A percentile compares a stretch with the other conserved stretches of the same genome.
Conservation (phyloP, 2,113 vertebrate species). For the Puma concolor region DNA sequence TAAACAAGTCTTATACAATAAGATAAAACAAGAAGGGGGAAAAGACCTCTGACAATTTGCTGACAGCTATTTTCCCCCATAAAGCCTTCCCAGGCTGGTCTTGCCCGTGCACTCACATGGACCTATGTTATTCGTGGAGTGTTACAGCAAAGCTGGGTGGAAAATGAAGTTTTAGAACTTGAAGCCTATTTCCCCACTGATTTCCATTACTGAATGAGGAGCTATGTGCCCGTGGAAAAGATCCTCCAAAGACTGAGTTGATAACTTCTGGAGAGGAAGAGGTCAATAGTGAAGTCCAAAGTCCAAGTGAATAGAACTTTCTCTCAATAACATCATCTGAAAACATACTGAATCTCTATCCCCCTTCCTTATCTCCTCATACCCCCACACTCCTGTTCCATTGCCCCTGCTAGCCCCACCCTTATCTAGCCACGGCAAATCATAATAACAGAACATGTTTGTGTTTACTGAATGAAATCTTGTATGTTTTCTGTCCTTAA, state of each 20-base stretch:
- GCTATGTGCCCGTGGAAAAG: constrained; percentile 82
- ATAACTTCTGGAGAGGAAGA: constrained; percentile 81
- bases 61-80: constrained; percentile 77
- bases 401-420: constrained; percentile 40
- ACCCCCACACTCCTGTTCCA: constrained; percentile 62
- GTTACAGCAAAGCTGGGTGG: constrained; percentile 83
- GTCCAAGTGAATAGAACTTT: constrained; percentile 78
- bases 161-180: constrained; percentile 82
- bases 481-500: constrained; percentile 40
- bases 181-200: constrained; percentile 82
- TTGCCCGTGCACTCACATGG: constrained; percentile 80
- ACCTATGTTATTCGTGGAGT: constrained; percentile 81
- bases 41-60: constrained; percentile 71
- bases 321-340: constrained; percentile 76
- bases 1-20: constrained; percentile 34
- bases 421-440: constrained; percentile 47
- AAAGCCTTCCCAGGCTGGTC: constrained; percentile 80
- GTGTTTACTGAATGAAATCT: constrained; percentile 36
- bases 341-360: constrained; percentile 64
- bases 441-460: constrained; percentile 40
- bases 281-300: constrained; percentile 81
- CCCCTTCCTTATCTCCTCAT: constrained; percentile 54
- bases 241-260: constrained; percentile 82
- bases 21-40: constrained; percentile 62
- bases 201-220: constrained; percentile 82